These are phyloP conservation scores for Ostrea denselamellosa DNA, from an alignment of 1,140 invertebrate genomes.

Conservation along the genomic window DNA sequence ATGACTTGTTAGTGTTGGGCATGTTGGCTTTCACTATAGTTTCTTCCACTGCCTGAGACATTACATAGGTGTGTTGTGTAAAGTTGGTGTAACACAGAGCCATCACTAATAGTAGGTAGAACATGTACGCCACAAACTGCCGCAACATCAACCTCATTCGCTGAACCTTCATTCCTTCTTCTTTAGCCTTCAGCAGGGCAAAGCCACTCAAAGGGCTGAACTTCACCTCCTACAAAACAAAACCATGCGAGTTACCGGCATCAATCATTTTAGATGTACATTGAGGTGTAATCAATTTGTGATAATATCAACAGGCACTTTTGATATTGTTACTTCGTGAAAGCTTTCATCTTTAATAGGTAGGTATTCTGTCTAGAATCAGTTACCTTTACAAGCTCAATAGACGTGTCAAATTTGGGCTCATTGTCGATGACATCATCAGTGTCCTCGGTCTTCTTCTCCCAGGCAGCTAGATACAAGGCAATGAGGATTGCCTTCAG, in stretches of 20 bases:
- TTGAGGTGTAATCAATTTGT: too few species aligned
- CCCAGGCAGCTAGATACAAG: constrained; percentile 62
- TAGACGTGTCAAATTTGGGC: constrained; percentile 68
- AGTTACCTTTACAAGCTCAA: constrained; percentile 66
- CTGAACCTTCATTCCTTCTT: constrained; percentile 70
- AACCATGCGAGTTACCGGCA: neutral
- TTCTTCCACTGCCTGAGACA: constrained; percentile 59
- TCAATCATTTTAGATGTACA: too few species aligned
- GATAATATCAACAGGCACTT: too few species aligned
- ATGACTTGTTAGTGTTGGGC: constrained; percentile 50
- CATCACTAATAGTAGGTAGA: constrained; percentile 69
- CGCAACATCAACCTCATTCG: constrained; percentile 69
- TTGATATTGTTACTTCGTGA: too few species aligned
- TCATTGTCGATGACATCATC: constrained; percentile 69
- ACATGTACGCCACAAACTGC: constrained; percentile 68
- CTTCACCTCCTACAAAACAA: constrained; percentile 69
- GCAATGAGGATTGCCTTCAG: constrained; percentile 72
- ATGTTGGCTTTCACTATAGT: constrained; percentile 60
- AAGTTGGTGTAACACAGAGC: constrained; percentile 68
- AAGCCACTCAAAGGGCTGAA: constrained; percentile 72
- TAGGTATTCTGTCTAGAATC: neutral
- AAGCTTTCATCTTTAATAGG: too few species aligned
- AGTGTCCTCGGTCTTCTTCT: constrained; percentile 61
- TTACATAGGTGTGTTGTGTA: constrained; percentile 55
- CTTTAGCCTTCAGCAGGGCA: constrained; percentile 72